phyloP scores from a whole-genome alignment of 2,888 invertebrate species.

The Apoda limacodes region DNA sequence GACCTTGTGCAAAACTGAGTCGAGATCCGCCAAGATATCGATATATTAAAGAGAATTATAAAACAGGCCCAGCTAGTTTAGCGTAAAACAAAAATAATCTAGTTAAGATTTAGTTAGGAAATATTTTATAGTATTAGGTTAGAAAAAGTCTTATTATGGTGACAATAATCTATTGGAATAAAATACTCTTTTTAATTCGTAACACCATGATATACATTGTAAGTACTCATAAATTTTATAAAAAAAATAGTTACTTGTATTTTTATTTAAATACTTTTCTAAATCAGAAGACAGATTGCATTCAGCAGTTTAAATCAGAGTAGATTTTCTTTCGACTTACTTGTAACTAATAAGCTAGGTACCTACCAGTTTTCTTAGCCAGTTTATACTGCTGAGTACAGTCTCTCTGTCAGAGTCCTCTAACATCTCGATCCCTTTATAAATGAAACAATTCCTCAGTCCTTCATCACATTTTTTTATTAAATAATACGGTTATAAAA shows the following conservation, averaged over 20 bases:
- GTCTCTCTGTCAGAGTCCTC: constrained; percentile 36
- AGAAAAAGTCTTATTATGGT: too few relatives aligned
- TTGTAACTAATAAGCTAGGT: too few relatives aligned
- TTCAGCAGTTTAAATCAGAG: constrained; percentile 60
- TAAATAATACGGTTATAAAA: constrained; percentile 68
- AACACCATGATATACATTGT: constrained; percentile 63
- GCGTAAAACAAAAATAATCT: too few relatives aligned
- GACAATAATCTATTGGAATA: constrained; percentile 64
- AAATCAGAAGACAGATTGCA: too few relatives aligned
- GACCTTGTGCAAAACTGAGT: too few relatives aligned
- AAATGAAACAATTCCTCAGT: constrained; percentile 66
- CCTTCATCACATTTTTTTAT: constrained; percentile 61
- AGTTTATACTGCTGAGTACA: too few relatives aligned
- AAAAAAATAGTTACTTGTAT: constrained; percentile 54
- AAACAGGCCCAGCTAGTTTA: too few relatives aligned
- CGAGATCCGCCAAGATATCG: too few relatives aligned
- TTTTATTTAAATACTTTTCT: constrained; percentile 25
- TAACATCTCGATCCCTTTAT: constrained; percentile 41
- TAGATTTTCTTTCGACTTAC: constrained; percentile 28
- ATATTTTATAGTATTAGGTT: too few relatives aligned
- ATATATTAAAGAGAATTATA: too few relatives aligned
- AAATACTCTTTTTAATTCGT: constrained; percentile 65
- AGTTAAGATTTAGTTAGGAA: too few relatives aligned
- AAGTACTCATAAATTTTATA: constrained; percentile 53
- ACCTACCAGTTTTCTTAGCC: too few relatives aligned